These are phyloP conservation scores for Chromobotia macracanthus DNA, from an alignment of 2,797 vertebrate species.

Conservation along the genomic window DNA sequence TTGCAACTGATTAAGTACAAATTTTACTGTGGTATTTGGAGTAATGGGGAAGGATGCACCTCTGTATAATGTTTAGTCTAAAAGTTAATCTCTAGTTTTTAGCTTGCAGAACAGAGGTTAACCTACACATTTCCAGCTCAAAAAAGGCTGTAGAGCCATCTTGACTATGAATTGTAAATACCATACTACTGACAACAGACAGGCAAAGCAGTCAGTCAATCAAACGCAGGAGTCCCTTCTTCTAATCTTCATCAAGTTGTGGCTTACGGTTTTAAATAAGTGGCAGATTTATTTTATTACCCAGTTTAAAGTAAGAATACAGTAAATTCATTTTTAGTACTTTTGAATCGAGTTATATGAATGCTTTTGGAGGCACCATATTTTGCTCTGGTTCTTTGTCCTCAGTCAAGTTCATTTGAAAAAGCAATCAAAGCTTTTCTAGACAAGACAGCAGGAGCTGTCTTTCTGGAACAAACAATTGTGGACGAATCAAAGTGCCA, in stretches of 20 bases:
- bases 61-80: too few species aligned
- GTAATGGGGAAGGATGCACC: neutral
- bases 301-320: conserved; percentile 15
- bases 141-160: neutral
- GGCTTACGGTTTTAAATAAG: conserved; percentile 10
- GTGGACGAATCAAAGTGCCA: conserved; percentile 45
- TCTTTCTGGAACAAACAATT: conserved; percentile 56
- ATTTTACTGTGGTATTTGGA: neutral
- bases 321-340: conserved; percentile 31
- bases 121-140: neutral
- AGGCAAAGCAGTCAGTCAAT: neutral
- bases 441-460: conserved; percentile 56
- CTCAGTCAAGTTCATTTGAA: conserved; percentile 47
- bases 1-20: neutral
- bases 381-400: conserved; percentile 52
- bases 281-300: conserved; percentile 43
- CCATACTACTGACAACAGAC: neutral
- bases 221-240: neutral
- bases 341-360: conserved; percentile 42
- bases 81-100: too few species aligned
- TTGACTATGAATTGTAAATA: neutral
- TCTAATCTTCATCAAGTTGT: conserved; percentile 7
- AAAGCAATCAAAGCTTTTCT: conserved; percentile 52
- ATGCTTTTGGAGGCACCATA: conserved; percentile 27
- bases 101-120: conserved; percentile 13